Evolutionary conservation across 2,113 vertebrate genomes (phyloP).

Genomic region (Proteles cristata): DNA sequence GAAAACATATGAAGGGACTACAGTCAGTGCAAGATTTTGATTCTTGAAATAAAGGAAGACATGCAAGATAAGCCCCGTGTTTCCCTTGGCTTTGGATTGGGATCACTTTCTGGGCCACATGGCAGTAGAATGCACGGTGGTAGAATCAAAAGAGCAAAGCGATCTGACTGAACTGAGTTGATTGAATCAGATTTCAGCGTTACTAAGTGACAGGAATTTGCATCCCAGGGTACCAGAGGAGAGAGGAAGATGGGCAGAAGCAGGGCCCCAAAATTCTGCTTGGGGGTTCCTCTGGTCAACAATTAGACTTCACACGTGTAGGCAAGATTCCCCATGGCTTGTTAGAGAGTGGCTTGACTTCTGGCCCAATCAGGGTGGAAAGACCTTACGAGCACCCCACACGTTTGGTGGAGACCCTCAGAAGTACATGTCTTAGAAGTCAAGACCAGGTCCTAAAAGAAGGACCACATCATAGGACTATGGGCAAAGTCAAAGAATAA

Average conservation of each 20-base stretch:
- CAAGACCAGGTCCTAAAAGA: background rate
- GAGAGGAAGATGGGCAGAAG: background rate
- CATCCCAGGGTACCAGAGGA: no score
- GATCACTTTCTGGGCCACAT: background rate
- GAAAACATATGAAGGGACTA: background rate
- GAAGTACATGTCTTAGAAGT: background rate
- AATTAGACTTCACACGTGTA: background rate
- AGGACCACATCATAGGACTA: background rate
- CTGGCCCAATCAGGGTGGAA: background rate
- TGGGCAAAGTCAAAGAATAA: background rate
- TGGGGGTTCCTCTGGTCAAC: fast-evolving
- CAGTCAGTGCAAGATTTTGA: background rate
- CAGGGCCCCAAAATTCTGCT: background rate
- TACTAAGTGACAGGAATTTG: background rate
- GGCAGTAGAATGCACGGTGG: no score
- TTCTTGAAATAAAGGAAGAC: background rate
- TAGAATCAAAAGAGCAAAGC: background rate
- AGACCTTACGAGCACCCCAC: background rate
- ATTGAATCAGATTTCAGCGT: background rate
- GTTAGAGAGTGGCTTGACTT: background rate
- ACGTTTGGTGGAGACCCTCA: background rate
- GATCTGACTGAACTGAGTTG: background rate
- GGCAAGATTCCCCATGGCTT: background rate
- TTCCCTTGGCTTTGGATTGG: background rate
- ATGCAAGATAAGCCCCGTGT: fast-evolving